Percentiles rank a stretch among this genome's conserved stretches.
These are phyloP conservation scores for Siderastrea siderea DNA, from an alignment of 92 coral and sea anemone species.

Conservation along the genomic window DNA sequence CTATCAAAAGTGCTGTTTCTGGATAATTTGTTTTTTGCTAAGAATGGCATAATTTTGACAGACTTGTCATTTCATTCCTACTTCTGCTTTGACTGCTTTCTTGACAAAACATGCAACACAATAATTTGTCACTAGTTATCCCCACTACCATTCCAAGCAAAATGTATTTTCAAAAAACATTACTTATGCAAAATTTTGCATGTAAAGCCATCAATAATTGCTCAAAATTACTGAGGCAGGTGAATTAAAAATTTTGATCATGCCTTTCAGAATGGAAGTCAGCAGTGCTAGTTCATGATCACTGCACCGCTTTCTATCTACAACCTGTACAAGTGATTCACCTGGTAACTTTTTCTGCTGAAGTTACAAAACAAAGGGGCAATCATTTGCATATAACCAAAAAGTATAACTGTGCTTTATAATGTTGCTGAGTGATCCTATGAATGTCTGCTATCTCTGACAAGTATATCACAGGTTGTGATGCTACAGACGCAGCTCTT, in stretches of 20 bases:
- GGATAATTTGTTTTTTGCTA: no score
- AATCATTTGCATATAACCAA: not conserved
- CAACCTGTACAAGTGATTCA: slow-evolving; percentile 1
- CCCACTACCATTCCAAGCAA: no score
- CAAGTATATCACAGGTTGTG: not conserved
- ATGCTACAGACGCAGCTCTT: not conserved
- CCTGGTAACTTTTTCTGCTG: not conserved
- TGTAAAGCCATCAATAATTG: no score
- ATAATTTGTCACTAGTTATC: no score
- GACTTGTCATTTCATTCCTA: no score
- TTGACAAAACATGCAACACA: no score
- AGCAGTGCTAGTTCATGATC: not conserved
- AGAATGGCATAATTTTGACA: no score
- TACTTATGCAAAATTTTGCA: no score
- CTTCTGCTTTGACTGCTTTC: no score
- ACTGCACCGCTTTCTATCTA: slow-evolving; percentile 24
- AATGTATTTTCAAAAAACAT: not conserved
- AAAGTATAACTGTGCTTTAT: not conserved
- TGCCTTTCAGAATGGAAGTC: not conserved
- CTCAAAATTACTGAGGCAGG: slow-evolving; percentile 9
- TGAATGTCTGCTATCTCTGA: not conserved
- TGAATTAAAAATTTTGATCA: not conserved
- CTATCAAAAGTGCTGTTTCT: no score
- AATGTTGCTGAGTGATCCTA: not conserved
- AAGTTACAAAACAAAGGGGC: not conserved